Evolutionary conservation across 2,113 vertebrate species (phyloP).

Genomic region (Microtus ochrogaster): DNA sequence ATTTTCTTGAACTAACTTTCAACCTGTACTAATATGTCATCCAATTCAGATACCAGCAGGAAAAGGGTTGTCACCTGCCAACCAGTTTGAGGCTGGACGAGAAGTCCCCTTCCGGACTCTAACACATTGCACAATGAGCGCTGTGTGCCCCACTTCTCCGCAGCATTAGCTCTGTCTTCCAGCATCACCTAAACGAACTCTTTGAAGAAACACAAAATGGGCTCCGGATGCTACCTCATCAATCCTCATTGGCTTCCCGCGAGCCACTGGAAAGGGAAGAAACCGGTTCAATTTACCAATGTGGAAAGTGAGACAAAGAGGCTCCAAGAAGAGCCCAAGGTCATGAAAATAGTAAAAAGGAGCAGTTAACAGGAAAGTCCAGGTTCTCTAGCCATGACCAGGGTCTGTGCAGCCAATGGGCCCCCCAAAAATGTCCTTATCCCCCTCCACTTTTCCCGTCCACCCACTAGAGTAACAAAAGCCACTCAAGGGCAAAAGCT

Average conservation of each 20-base stretch:
- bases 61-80: background rate
- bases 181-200: slow-evolving; percentile 34
- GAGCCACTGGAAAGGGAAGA: slow-evolving; percentile 50
- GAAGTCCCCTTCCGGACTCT: background rate
- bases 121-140: background rate
- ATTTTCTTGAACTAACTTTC: background rate
- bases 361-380: background rate
- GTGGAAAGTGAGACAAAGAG: slow-evolving; percentile 55
- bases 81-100: background rate
- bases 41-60: background rate
- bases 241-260: slow-evolving; percentile 72
- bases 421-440: background rate
- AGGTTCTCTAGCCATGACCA: background rate
- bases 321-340: slow-evolving; percentile 68
- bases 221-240: slow-evolving; percentile 66
- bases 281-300: slow-evolving; percentile 64
- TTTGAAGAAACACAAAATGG: slow-evolving; percentile 51
- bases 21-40: background rate
- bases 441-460: background rate
- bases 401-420: rapidly evolving
- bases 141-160: background rate
- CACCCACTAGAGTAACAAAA: rapidly evolving
- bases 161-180: background rate
- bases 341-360: slow-evolving; percentile 27
- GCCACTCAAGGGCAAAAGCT: background rate